Percentiles rank a stretch among this genome's conserved stretches.
Evolutionary conservation across 2,797 vertebrate species (phyloP).

Genomic region (Xiphorhynchus erythropygius): DNA sequence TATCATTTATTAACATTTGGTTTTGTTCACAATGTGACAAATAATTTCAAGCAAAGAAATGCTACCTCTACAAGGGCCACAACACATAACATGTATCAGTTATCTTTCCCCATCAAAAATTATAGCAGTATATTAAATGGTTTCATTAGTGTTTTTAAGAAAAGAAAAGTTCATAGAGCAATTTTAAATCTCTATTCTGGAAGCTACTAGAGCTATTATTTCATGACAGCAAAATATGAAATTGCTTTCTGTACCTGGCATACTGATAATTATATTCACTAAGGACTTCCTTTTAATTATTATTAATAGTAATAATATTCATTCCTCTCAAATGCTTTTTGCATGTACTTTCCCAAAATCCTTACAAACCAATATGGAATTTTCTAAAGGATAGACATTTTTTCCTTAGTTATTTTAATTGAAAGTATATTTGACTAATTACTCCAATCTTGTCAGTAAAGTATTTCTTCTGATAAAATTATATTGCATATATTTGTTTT

Average conservation of each 20-base stretch:
- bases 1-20: neutral
- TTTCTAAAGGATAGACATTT: neutral
- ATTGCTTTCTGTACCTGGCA: neutral
- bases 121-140: neutral
- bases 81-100: neutral
- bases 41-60: neutral
- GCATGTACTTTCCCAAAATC: neutral
- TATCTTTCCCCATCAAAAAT: neutral
- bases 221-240: neutral
- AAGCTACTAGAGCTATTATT: neutral
- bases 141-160: neutral
- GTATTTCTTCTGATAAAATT: neutral
- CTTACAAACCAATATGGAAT: neutral
- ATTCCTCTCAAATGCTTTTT: neutral
- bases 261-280: neutral
- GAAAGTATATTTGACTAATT: neutral
- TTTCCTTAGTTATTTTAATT: neutral
- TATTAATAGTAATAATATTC: neutral
- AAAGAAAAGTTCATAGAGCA: neutral
- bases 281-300: neutral
- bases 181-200: neutral
- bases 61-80: neutral
- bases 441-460: neutral
- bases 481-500: neutral
- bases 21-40: neutral